A percentile compares a stretch with the other conserved stretches of the same genome.
Conservation (phyloP, 2,113 vertebrate genomes). For the Chauna torquata region DNA sequence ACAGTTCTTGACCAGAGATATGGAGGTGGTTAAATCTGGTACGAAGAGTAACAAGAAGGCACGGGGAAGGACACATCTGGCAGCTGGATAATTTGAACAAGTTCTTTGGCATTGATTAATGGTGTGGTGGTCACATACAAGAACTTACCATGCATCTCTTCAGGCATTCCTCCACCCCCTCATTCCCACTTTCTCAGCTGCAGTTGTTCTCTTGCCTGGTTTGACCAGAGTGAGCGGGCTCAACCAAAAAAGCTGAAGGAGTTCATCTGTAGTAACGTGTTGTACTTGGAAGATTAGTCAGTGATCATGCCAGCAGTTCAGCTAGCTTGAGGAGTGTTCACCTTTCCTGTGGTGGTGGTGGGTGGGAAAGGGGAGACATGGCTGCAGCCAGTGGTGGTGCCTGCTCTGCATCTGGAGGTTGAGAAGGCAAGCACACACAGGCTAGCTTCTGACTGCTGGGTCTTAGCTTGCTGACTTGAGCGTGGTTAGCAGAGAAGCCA, state of each 20-base stretch:
- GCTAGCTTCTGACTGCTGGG: neutral
- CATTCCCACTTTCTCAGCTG: neutral
- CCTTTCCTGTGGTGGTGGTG: neutral
- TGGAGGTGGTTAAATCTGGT: neutral
- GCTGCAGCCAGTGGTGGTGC: neutral
- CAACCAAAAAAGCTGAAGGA: neutral
- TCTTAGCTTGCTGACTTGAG: neutral
- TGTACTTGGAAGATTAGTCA: neutral
- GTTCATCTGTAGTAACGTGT: neutral
- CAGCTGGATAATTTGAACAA: neutral
- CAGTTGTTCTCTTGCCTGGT: neutral
- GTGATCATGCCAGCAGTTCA: neutral
- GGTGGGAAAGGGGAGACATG: neutral
- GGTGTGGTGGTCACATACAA: neutral
- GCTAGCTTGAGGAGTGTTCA: neutral
- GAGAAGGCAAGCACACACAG: neutral
- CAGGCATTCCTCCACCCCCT: neutral
- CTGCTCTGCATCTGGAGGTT: neutral
- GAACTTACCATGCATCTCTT: neutral
- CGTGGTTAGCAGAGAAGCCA: accelerated
- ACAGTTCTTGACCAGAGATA: neutral
- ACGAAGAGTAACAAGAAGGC: neutral
- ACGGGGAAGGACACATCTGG: neutral
- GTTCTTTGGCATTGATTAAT: neutral
- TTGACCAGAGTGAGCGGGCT: neutral